These are phyloP conservation scores for Drosophila tripunctata DNA, from an alignment of 2,888 invertebrate genomes.

Conservation along the genomic window DNA sequence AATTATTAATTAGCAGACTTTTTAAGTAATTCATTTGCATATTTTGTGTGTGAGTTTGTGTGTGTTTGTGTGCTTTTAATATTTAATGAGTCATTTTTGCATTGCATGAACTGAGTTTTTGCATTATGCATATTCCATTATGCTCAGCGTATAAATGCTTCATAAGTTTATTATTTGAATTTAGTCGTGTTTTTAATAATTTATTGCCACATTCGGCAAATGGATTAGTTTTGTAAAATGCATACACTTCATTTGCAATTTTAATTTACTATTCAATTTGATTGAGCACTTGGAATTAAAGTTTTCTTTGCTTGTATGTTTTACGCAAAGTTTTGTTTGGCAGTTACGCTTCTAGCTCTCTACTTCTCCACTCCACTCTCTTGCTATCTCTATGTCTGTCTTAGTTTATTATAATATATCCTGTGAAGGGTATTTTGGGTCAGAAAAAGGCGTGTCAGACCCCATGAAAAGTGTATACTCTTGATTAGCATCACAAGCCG, in stretches of 20 bases:
- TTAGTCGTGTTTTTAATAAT: conserved; percentile 15
- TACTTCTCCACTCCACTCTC: not conserved
- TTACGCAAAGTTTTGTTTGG: conserved; percentile 1
- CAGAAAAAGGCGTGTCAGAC: too few species aligned
- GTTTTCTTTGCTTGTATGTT: not conserved
- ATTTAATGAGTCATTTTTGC: conserved; percentile 20
- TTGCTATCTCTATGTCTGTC: too few species aligned
- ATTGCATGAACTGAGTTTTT: conserved; percentile 11
- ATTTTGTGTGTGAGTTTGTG: too few species aligned
- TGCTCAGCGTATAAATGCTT: conserved; percentile 10
- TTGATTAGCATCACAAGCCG: too few species aligned
- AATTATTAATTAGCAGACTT: conserved; percentile 24
- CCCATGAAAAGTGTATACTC: too few species aligned
- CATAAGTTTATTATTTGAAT: conserved; percentile 29
- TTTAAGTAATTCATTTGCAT: conserved; percentile 33
- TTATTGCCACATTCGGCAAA: conserved; percentile 2
- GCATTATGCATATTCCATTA: conserved; percentile 4
- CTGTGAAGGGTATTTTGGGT: too few species aligned
- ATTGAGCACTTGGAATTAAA: not conserved
- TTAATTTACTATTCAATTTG: not conserved
- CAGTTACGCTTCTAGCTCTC: not conserved
- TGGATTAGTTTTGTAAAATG: not conserved
- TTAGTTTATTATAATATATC: too few species aligned
- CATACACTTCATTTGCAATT: not conserved
- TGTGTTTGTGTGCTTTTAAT: too few species aligned